Evolutionary conservation across 1,140 invertebrate genomes (phyloP).

Genomic region (Papilio xuthus): DNA sequence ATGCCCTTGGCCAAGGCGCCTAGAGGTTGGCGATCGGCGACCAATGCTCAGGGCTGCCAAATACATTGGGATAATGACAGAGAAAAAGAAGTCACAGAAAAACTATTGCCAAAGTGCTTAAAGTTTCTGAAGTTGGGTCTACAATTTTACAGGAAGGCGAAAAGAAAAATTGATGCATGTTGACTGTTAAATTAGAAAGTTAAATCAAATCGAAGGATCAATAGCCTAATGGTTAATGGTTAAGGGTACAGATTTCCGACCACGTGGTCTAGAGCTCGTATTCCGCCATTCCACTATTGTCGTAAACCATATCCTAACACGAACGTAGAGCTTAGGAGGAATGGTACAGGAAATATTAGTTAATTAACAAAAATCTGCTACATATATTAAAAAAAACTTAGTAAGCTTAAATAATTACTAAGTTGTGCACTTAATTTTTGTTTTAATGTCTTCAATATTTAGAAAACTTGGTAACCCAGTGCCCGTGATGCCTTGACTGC

Average conservation of each 20-base stretch:
- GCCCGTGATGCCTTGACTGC: not conserved
- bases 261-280: too few relatives aligned
- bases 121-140: not conserved
- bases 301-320: too few relatives aligned
- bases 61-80: not conserved
- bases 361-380: too few relatives aligned
- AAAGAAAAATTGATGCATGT: not conserved
- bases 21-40: constrained; percentile 42
- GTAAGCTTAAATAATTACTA: not conserved
- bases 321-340: too few relatives aligned
- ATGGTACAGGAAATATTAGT: too few relatives aligned
- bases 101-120: not conserved
- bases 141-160: too few relatives aligned
- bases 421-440: not conserved
- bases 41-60: constrained; percentile 35
- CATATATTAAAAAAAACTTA: not conserved
- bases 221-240: too few relatives aligned
- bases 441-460: not conserved
- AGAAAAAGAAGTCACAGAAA: not conserved
- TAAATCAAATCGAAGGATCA: too few relatives aligned
- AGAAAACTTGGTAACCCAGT: not conserved
- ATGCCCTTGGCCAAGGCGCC: constrained; percentile 51
- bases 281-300: too few relatives aligned
- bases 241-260: too few relatives aligned
- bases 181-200: too few relatives aligned